A percentile compares a stretch with the other conserved stretches of the same genome.
phyloP scores from a whole-genome alignment of 1,140 invertebrate genomes.

The Drosophila elegans region DNA sequence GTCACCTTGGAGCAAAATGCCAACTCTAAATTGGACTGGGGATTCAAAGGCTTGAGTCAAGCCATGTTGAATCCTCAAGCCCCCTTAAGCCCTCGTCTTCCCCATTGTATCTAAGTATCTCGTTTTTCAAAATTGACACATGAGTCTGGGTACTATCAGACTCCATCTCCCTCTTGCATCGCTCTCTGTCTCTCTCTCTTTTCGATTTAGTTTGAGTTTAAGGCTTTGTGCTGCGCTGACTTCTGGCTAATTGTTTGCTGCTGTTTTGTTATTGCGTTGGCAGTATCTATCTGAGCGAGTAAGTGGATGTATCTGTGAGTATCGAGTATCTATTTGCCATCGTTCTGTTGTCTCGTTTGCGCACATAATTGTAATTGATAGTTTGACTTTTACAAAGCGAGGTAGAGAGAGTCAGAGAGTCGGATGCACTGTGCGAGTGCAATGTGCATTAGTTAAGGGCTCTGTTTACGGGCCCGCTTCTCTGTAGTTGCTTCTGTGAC shows the following conservation, averaged over 20 bases:
- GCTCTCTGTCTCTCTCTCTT: slow-evolving; percentile 15
- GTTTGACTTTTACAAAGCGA: slow-evolving; percentile 64
- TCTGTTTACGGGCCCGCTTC: slow-evolving; percentile 39
- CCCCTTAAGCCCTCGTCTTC: slow-evolving; percentile 1
- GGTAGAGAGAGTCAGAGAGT: background rate
- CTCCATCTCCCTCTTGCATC: background rate
- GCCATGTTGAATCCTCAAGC: slow-evolving; percentile 25
- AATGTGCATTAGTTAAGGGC: slow-evolving; percentile 70
- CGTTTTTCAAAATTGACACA: slow-evolving; percentile 64
- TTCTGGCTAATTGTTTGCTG: slow-evolving; percentile 70
- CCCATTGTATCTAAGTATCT: slow-evolving; percentile 43
- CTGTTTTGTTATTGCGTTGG: slow-evolving; percentile 23
- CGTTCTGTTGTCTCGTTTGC: slow-evolving; percentile 60
- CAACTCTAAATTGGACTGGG: slow-evolving; percentile 10
- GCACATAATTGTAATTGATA: slow-evolving; percentile 80
- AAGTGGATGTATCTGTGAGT: slow-evolving; percentile 38
- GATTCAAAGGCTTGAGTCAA: slow-evolving; percentile 22
- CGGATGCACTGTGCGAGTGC: slow-evolving; percentile 47
- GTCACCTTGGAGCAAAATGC: slow-evolving; percentile 33
- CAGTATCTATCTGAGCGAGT: slow-evolving; percentile 34
- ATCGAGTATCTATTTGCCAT: slow-evolving; percentile 46
- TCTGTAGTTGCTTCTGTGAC: slow-evolving; percentile 39
- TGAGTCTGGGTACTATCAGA: slow-evolving; percentile 12
- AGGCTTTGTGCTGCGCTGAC: slow-evolving; percentile 63
- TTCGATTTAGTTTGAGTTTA: slow-evolving; percentile 51